Conservation (phyloP, 35 echinoderm and acorn worm genomes). For the Chiridota heheva region DNA sequence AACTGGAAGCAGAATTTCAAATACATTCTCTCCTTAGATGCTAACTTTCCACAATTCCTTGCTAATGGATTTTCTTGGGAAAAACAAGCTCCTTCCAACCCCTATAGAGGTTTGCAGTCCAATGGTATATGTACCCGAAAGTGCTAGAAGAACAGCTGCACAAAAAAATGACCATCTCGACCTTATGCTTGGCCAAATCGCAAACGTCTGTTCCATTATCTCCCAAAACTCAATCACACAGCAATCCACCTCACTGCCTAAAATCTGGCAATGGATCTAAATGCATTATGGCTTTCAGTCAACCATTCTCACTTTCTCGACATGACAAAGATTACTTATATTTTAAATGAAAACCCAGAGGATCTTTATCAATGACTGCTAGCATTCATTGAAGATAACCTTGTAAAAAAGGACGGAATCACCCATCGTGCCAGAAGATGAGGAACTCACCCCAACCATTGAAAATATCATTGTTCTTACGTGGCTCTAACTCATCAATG, state of each 20-base stretch:
- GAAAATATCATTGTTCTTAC: too few species aligned
- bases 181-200: slow-evolving; percentile 53
- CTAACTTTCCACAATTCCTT: slow-evolving; percentile 60
- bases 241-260: slow-evolving; percentile 15
- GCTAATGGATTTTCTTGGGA: slow-evolving; percentile 35
- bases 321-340: slow-evolving; percentile 17
- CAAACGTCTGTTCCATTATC: slow-evolving; percentile 42
- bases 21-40: slow-evolving; percentile 61
- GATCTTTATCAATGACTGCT: not conserved
- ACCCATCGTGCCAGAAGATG: not conserved
- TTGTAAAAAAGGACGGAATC: too few species aligned
- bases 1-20: slow-evolving; percentile 18
- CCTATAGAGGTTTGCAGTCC: slow-evolving; percentile 21
- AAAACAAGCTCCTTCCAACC: slow-evolving; percentile 43
- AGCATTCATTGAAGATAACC: too few species aligned
- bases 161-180: slow-evolving; percentile 33
- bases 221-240: slow-evolving; percentile 15
- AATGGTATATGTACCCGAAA: slow-evolving; percentile 1
- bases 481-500: too few species aligned
- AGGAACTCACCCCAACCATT: too few species aligned
- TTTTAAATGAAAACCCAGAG: too few species aligned
- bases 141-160: slow-evolving; percentile 19
- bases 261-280: slow-evolving; percentile 42
- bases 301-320: slow-evolving; percentile 25
- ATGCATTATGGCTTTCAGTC: slow-evolving; percentile 55